Conservation (phyloP, 2,113 vertebrate genomes). For the Tapirus terrestris region DNA sequence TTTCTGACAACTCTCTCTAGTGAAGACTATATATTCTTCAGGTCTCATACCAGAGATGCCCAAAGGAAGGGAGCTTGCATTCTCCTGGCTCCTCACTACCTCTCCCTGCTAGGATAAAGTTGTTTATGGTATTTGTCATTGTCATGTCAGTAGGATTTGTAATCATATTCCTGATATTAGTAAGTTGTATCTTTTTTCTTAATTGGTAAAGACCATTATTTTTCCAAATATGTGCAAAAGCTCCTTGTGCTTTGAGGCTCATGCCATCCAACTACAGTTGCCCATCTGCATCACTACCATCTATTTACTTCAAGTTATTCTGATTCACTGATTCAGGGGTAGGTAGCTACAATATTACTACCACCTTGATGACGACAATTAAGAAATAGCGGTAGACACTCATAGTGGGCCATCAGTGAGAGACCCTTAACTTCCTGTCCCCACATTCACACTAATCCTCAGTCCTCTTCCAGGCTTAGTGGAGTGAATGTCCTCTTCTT, state of each 20-base stretch:
- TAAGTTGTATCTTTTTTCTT: neutral
- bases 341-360: neutral
- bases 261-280: neutral
- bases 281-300: neutral
- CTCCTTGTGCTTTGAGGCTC: neutral
- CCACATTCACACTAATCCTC: neutral
- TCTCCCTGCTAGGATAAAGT: neutral
- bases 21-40: neutral
- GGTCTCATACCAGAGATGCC: neutral
- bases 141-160: neutral
- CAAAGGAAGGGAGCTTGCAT: neutral
- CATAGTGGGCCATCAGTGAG: neutral
- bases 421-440: neutral
- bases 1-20: neutral
- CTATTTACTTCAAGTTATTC: neutral
- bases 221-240: neutral
- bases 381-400: neutral
- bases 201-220: neutral
- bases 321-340: neutral
- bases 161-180: neutral
- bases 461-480: neutral
- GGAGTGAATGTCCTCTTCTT: too few species aligned
- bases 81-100: neutral
- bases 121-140: neutral
- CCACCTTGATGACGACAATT: neutral